Base-by-base conservation (phyloP, 2,888 invertebrate genomes). In the Parnassius apollo region DNA sequence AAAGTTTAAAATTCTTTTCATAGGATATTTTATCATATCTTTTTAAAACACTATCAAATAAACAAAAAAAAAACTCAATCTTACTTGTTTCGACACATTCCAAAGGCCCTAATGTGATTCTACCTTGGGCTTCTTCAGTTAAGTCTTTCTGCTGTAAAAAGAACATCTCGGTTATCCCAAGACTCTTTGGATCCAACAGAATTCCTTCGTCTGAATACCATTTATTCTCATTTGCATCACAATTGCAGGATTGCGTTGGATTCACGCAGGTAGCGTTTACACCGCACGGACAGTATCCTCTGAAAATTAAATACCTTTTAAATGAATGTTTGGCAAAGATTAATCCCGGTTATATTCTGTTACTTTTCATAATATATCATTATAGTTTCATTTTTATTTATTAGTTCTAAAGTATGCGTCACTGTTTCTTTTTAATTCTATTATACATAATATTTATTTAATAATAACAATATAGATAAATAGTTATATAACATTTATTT, bases 61-160 rank as follows among this genome's bases (percentile, higher is more conserved):
- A 7, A 44, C 42, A 25, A 3, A 52, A 10, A 3, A 42, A n/a
- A 10, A 25, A 92, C 95, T 93, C 90, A 10, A 25, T 92, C 95
- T 93, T 90, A 98, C 98, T 97, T 64, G 98, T 98, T 93, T 98
- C 98, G 61, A 98, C 97, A 87, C 98, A 98, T 85, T 97, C 97
- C 71, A 98, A 88, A 1, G 98, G 97, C 2, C 98, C 98, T 59
- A 98, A 87, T 1, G 98, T 98, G 56, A 98, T 96, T 71, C 97
- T 93, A 1, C 97, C 97, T 71, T 96, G 95, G 1, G 97, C 96
- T 78, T 97, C 96, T 69, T 95, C 94, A 59, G 96, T 95, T 68
- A 97, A 86, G 79, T 96, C 95, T 71, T 95, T 94, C 77, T 97
- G 97, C 76, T 98, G 97, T 57, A 97, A 88, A 79, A 98, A 97